phyloP scores from a whole-genome alignment of 1,140 invertebrate species.

The Marisa cornuarietis region DNA sequence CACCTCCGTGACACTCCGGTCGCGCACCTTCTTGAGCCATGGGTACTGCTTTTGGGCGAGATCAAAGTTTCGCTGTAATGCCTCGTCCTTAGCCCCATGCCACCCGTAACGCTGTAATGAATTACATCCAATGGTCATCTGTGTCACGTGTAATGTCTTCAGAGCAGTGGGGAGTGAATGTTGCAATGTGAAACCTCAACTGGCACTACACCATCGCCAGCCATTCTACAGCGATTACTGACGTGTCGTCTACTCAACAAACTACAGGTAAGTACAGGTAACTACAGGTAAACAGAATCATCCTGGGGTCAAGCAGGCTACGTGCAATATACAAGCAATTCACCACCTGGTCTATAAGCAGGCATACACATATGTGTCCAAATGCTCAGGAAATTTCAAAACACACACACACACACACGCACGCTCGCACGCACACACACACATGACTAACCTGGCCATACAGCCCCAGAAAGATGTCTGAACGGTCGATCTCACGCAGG shows the following conservation, averaged over 20 bases:
- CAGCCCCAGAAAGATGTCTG: slow-evolving; percentile 59
- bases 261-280: not conserved
- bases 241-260: not conserved
- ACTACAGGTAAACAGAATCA: not conserved
- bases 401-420: slow-evolving; percentile 8
- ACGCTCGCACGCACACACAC: not conserved
- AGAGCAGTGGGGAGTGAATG: not conserved
- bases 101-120: slow-evolving; percentile 59
- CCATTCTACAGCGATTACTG: not conserved
- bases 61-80: slow-evolving; percentile 56
- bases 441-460: slow-evolving; percentile 54
- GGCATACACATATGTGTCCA: not conserved
- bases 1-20: slow-evolving; percentile 58
- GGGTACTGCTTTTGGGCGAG: slow-evolving; percentile 49
- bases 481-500: slow-evolving; percentile 55
- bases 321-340: not conserved
- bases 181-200: not conserved
- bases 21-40: slow-evolving; percentile 45
- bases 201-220: not conserved
- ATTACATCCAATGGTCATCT: not conserved
- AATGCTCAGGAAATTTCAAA: too few species aligned
- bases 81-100: slow-evolving; percentile 51
- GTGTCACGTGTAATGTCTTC: not conserved
- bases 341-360: not conserved
- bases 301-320: too few species aligned